These are phyloP conservation scores for Holothuria leucospilota DNA, from an alignment of 53 echinoderm and acorn worm genomes.

Conservation along the genomic window DNA sequence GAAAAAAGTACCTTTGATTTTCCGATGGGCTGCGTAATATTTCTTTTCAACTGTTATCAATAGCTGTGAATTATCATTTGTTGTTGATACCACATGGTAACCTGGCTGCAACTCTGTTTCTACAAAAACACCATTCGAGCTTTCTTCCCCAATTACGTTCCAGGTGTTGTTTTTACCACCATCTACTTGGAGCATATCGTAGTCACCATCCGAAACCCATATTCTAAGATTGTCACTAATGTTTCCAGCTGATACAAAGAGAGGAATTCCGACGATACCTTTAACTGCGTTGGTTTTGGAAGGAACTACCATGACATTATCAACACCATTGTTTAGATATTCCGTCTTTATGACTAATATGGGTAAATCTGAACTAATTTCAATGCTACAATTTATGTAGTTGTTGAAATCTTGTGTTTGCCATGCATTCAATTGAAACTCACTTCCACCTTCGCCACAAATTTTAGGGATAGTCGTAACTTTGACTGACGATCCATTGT, in stretches of 20 bases:
- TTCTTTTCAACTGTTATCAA: neutral
- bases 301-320: slow-evolving; percentile 4
- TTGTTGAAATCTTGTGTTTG: neutral
- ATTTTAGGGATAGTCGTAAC: neutral
- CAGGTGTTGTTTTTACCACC: neutral
- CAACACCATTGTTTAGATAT: too few relatives aligned
- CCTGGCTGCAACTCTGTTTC: neutral
- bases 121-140: neutral
- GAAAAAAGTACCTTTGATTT: neutral
- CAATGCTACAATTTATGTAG: slow-evolving; percentile 1
- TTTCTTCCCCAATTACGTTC: neutral
- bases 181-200: neutral
- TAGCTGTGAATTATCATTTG: neutral
- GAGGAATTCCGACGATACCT: neutral
- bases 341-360: neutral
- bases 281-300: neutral
- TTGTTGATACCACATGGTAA: slow-evolving; percentile 14
- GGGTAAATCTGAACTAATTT: neutral
- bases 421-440: neutral
- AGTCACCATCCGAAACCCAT: slow-evolving; percentile 21
- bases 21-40: neutral
- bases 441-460: neutral
- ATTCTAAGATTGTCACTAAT: neutral
- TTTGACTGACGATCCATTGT: neutral
- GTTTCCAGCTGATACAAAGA: neutral